These are phyloP conservation scores for Lepidotrigona ventralis DNA, from an alignment of 1,140 invertebrate species.

Conservation along the genomic window DNA sequence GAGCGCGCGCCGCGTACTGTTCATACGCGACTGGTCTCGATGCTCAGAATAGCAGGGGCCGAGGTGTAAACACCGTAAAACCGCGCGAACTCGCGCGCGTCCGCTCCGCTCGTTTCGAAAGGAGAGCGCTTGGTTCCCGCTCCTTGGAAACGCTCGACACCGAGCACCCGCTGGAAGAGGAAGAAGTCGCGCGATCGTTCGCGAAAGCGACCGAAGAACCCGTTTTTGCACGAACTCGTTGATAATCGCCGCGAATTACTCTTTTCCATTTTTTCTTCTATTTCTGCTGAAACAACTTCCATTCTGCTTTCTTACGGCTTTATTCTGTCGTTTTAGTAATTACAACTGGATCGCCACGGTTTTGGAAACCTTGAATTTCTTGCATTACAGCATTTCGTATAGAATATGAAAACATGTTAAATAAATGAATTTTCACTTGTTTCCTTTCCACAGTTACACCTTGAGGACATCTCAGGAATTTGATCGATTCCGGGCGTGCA, in stretches of 20 bases:
- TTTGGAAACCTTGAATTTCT: too few relatives aligned
- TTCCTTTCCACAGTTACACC: too few relatives aligned
- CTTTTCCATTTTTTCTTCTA: neutral
- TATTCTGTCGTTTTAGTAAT: neutral
- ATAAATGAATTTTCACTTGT: too few relatives aligned
- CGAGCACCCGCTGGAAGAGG: constrained; percentile 4
- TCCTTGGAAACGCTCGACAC: constrained; percentile 28
- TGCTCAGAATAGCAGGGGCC: constrained; percentile 46
- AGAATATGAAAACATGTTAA: too few relatives aligned
- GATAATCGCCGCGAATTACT: constrained; percentile 17
- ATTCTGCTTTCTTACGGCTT: too few relatives aligned
- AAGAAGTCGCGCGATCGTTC: constrained; percentile 31
- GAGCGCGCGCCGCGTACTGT: constrained; percentile 27
- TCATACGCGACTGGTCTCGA: constrained; percentile 24
- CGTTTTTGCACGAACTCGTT: constrained; percentile 37
- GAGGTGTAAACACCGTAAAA: constrained; percentile 59
- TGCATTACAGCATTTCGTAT: too few relatives aligned
- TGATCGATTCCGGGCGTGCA: too few relatives aligned
- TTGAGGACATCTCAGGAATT: too few relatives aligned
- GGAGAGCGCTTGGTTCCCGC: constrained; percentile 23
- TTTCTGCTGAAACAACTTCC: neutral
- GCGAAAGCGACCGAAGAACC: constrained; percentile 36
- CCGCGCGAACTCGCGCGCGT: constrained; percentile 41
- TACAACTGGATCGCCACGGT: too few relatives aligned
- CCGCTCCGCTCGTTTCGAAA: constrained; percentile 52